A percentile compares a stretch with the other conserved stretches of the same genome.
Evolutionary conservation across 1,140 invertebrate genomes (phyloP).

Genomic region (Drosophila sulfurigaster): DNA sequence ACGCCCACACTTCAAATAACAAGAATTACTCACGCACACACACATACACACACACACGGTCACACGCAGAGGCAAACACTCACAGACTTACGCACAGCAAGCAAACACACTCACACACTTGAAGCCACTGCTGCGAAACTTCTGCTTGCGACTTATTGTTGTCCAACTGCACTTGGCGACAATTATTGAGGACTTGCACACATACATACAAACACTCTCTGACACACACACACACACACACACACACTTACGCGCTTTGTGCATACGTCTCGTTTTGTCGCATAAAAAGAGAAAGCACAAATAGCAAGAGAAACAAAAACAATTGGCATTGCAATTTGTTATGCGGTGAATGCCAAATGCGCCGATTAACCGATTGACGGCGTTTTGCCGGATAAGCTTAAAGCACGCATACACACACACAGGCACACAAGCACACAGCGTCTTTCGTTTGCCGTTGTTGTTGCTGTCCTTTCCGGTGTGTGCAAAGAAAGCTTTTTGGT

Average conservation of each 20-base stretch:
- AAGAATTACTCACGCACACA: conserved; percentile 41
- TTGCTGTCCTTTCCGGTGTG: conserved; percentile 32
- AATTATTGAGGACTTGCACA: conserved; percentile 54
- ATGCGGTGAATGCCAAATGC: conserved; percentile 42
- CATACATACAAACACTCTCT: background rate
- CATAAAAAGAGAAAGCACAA: conserved; percentile 54
- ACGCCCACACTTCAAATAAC: conserved; percentile 54
- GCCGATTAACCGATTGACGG: conserved; percentile 38
- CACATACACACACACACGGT: conserved; percentile 14
- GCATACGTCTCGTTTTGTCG: conserved; percentile 24
- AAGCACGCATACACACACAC: background rate
- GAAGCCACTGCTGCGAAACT: conserved; percentile 33
- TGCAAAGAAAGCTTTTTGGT: conserved; percentile 9
- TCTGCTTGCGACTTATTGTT: conserved; percentile 24
- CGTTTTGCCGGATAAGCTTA: conserved; percentile 30
- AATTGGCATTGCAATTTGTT: conserved; percentile 41
- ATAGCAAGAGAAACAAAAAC: conserved; percentile 27
- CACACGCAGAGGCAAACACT: conserved; percentile 12
- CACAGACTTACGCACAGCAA: conserved; percentile 5
- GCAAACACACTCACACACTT: conserved; percentile 18
- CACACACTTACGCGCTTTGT: background rate
- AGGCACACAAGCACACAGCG: conserved; percentile 6
- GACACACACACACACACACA: background rate
- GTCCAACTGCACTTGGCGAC: conserved; percentile 45
- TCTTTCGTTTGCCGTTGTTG: background rate